Conservation (phyloP, 2,888 invertebrate species). For the Artemia sp. region DNA sequence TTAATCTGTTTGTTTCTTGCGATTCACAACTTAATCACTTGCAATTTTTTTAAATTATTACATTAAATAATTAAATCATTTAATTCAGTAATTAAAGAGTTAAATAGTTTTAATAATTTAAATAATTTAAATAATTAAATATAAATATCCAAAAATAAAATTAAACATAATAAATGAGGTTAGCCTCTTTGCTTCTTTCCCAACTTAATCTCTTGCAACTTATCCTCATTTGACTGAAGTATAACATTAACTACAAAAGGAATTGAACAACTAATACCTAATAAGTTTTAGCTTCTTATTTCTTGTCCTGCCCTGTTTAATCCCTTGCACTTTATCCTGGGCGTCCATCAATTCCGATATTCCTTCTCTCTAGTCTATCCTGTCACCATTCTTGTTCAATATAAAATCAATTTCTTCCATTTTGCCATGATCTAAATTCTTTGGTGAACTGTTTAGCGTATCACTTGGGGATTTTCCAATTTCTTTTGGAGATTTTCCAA, state of each 20-base stretch:
- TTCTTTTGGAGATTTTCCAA: not conserved
- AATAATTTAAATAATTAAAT: too few relatives aligned
- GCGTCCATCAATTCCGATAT: conserved; percentile 42
- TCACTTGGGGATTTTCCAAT: not conserved
- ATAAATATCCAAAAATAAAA: too few relatives aligned
- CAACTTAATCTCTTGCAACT: too few relatives aligned
- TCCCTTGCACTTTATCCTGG: conserved; percentile 42
- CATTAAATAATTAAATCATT: too few relatives aligned
- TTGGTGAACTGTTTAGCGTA: not conserved
- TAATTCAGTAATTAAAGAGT: too few relatives aligned
- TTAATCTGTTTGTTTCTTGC: too few relatives aligned
- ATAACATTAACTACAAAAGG: not conserved
- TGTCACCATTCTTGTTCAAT: conserved; percentile 44
- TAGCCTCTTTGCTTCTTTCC: too few relatives aligned
- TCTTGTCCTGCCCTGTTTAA: conserved; percentile 42
- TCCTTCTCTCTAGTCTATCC: conserved; percentile 39
- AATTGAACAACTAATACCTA: conserved; percentile 25
- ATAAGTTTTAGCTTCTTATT: conserved; percentile 40
- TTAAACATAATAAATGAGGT: too few relatives aligned
- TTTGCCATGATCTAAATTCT: not conserved
- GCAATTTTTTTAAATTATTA: too few relatives aligned
- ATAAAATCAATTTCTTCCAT: conserved; percentile 1
- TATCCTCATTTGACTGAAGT: too few relatives aligned
- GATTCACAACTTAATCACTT: too few relatives aligned
- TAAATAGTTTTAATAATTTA: too few relatives aligned